phyloP scores from a whole-genome alignment of 2,888 invertebrate species.

The Brachyptera risi region DNA sequence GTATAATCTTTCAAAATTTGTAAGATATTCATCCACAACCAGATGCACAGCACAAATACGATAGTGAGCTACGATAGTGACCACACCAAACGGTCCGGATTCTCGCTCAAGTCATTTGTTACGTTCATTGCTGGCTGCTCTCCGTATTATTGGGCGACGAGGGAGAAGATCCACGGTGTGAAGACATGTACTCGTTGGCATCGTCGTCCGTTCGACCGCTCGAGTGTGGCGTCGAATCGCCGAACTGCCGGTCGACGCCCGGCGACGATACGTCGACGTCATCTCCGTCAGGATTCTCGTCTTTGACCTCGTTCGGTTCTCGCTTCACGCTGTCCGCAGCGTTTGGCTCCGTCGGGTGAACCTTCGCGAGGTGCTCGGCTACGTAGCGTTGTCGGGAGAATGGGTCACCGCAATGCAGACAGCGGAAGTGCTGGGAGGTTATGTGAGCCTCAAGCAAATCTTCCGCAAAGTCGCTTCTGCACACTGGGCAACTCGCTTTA shows the following conservation, averaged over 20 bases:
- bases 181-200: slow-evolving; percentile 6
- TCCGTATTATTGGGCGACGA: slow-evolving; percentile 1
- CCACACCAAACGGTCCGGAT: no score
- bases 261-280: slow-evolving; percentile 15
- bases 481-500: slow-evolving; percentile 42
- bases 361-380: slow-evolving; percentile 35
- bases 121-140: background rate
- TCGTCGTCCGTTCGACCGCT: background rate
- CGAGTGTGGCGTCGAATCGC: background rate
- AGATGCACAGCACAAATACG: background rate
- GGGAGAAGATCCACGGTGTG: background rate
- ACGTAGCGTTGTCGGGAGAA: slow-evolving; percentile 36
- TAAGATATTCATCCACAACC: no score
- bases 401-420: slow-evolving; percentile 30
- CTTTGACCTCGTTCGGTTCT: slow-evolving; percentile 24
- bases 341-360: background rate
- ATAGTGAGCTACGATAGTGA: background rate
- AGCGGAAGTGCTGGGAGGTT: slow-evolving; percentile 37
- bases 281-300: slow-evolving; percentile 23
- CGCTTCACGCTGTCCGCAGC: slow-evolving; percentile 23
- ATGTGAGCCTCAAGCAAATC: slow-evolving; percentile 41
- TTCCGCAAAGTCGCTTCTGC: slow-evolving; percentile 40
- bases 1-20: no score
- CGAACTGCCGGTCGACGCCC: slow-evolving; percentile 3
- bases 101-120: background rate